Conservation (phyloP, 2,113 vertebrate genomes). For the Circaetus cinerascens region DNA sequence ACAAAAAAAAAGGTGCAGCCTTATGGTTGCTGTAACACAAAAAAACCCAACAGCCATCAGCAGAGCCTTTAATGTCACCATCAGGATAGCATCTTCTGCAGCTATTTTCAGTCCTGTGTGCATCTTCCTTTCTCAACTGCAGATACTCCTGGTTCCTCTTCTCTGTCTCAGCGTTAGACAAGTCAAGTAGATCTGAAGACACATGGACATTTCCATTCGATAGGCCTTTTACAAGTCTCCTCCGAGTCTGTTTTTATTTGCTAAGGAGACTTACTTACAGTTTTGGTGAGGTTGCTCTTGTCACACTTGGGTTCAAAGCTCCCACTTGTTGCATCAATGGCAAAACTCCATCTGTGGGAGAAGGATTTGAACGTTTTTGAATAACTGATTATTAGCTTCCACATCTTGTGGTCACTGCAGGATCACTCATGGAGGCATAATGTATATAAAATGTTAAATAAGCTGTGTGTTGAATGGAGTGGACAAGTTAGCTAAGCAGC, state of each 20-base stretch:
- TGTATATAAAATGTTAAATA: conserved; percentile 59
- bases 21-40: neutral
- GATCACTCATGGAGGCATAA: neutral
- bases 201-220: neutral
- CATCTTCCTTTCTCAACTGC: neutral
- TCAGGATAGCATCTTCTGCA: neutral
- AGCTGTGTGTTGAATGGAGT: conserved; percentile 28
- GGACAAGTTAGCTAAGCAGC: conserved; percentile 43
- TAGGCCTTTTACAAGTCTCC: neutral
- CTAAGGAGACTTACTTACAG: neutral
- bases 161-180: neutral
- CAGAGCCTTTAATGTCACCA: neutral
- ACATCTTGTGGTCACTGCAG: neutral
- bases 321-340: neutral
- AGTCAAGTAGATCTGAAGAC: neutral
- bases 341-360: neutral
- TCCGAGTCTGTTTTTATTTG: neutral
- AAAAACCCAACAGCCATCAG: neutral
- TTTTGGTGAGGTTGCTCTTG: neutral
- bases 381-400: conserved; percentile 14
- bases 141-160: neutral
- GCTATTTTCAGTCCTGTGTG: neutral
- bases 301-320: conserved; percentile 17
- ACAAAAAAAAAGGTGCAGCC: neutral
- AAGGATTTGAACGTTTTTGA: neutral